These are phyloP conservation scores for Varecia variegata DNA, from an alignment of 2,797 vertebrate species.

Conservation along the genomic window DNA sequence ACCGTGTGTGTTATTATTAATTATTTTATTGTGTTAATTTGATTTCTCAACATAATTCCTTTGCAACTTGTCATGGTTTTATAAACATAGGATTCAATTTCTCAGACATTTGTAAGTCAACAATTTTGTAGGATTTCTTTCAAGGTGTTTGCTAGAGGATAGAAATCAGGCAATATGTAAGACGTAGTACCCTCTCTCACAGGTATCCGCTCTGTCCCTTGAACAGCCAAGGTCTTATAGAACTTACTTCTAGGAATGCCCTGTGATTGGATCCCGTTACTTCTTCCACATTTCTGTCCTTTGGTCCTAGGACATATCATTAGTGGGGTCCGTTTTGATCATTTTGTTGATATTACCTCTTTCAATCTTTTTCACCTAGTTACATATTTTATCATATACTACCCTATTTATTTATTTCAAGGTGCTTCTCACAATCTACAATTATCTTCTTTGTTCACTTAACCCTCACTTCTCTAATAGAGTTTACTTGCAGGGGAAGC, in stretches of 20 bases:
- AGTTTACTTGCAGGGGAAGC: neutral
- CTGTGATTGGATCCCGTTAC: neutral
- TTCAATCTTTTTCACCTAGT: neutral
- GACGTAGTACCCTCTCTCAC: neutral
- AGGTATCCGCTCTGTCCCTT: neutral
- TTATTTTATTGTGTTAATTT: neutral
- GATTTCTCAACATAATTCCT: neutral
- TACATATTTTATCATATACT: neutral
- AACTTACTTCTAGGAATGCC: neutral
- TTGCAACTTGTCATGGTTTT: neutral
- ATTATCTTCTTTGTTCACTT: neutral
- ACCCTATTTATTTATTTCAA: neutral
- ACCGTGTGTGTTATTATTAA: neutral
- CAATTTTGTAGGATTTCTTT: neutral
- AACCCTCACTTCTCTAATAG: neutral
- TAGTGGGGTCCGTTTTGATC: neutral
- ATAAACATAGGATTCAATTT: neutral
- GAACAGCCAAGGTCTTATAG: neutral
- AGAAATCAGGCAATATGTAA: neutral
- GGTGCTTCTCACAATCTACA: neutral
- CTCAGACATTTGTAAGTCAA: neutral
- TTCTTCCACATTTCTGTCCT: neutral
- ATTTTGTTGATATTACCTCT: neutral
- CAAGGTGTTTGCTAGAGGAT: neutral
- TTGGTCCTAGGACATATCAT: neutral